These are phyloP conservation scores for Chaetodon auriga DNA, from an alignment of 2,113 vertebrate species.

Conservation along the genomic window DNA sequence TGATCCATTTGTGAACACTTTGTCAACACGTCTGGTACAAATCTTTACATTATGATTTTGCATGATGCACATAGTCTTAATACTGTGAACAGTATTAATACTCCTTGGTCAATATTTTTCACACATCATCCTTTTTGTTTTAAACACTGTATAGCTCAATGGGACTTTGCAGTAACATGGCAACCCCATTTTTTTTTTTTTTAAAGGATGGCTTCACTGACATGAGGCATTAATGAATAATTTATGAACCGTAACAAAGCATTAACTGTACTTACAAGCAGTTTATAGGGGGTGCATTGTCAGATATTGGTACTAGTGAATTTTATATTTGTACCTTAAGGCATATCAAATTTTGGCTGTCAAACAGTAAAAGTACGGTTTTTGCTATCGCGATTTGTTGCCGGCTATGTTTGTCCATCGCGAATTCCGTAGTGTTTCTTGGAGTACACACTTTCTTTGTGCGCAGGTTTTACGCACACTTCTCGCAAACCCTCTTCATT, in stretches of 20 bases:
- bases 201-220: no score
- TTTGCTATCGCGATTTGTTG: neutral
- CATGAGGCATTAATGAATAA: no score
- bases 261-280: no score
- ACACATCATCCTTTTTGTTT: neutral
- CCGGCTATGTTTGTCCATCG: conserved; percentile 33
- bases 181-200: no score
- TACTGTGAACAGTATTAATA: neutral
- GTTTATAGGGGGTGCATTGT: no score
- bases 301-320: no score
- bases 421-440: conserved; percentile 14
- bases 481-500: fast-evolving
- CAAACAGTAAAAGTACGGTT: no score
- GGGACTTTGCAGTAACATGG: no score
- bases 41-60: neutral
- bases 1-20: neutral
- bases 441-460: neutral
- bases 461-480: conserved; percentile 43
- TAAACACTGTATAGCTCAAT: no score
- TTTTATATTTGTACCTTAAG: no score
- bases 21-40: neutral
- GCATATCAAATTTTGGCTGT: neutral
- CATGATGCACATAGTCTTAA: no score
- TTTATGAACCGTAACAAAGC: no score
- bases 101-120: neutral